Evolutionary conservation across 2,888 invertebrate species (phyloP).

Genomic region (Bombylius major): DNA sequence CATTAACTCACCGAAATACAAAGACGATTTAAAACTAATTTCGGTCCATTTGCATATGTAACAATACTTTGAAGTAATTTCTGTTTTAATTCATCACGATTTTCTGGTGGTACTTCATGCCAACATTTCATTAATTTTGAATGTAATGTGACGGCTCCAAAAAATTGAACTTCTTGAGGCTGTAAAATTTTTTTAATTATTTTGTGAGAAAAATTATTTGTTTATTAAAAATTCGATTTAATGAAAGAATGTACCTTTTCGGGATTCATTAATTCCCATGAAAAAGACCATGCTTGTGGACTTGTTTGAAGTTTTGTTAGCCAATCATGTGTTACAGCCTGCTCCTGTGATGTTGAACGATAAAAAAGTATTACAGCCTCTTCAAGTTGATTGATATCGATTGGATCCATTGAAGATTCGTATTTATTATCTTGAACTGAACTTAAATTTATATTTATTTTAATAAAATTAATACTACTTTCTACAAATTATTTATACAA

Average conservation of each 20-base stretch:
- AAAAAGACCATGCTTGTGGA: constrained; percentile 82
- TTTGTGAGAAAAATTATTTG: not conserved
- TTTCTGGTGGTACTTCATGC: constrained; percentile 72
- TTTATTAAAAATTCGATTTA: not conserved
- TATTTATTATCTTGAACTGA: too few species aligned
- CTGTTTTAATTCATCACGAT: constrained; percentile 62
- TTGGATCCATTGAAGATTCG: constrained; percentile 24
- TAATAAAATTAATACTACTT: too few species aligned
- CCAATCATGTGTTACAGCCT: constrained; percentile 73
- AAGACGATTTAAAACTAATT: constrained; percentile 71
- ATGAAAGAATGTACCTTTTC: constrained; percentile 48
- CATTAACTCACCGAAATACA: constrained; percentile 61
- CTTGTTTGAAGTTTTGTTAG: constrained; percentile 74
- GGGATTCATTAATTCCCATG: constrained; percentile 76
- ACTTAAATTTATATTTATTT: too few species aligned
- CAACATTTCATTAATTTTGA: constrained; percentile 78
- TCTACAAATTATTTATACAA: too few species aligned
- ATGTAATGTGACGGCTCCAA: constrained; percentile 82
- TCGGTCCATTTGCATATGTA: constrained; percentile 66
- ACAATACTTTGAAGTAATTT: constrained; percentile 66
- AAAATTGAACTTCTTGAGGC: constrained; percentile 85
- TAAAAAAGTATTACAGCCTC: constrained; percentile 35
- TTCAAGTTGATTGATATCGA: constrained; percentile 31
- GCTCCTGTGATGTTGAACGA: constrained; percentile 43
- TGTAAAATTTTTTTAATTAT: constrained; percentile 32